Percentiles rank a stretch among this genome's conserved stretches.
Evolutionary conservation across 2,113 vertebrate genomes (phyloP).

Genomic region (Pyrgilauda ruficollis): DNA sequence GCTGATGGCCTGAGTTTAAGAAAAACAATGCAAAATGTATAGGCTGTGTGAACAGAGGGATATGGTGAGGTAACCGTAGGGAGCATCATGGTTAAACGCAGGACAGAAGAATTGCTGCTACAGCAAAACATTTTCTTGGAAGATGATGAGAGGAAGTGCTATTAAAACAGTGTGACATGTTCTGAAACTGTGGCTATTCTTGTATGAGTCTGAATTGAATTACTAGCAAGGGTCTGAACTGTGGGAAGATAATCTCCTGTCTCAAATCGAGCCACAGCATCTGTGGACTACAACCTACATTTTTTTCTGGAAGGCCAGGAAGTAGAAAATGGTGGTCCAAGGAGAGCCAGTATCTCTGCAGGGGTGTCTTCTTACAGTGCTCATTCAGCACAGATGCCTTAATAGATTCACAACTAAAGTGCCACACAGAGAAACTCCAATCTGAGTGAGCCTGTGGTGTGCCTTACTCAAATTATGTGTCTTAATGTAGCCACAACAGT

Average conservation of each 20-base stretch:
- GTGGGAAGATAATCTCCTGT: background rate
- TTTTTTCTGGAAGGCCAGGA: background rate
- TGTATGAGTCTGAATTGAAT: background rate
- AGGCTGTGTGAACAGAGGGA: background rate
- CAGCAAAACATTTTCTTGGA: constrained; percentile 35
- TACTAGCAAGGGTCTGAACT: background rate
- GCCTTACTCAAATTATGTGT: background rate
- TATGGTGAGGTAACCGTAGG: background rate
- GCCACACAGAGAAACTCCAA: background rate
- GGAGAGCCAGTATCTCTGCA: background rate
- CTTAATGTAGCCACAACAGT: background rate
- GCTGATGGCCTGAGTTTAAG: background rate
- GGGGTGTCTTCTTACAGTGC: background rate
- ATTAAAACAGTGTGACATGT: background rate
- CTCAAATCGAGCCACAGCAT: background rate
- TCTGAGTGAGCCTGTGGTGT: background rate
- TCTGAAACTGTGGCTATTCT: constrained; percentile 28
- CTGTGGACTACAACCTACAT: background rate
- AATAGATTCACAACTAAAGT: background rate
- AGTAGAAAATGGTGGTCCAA: background rate
- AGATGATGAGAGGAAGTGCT: constrained; percentile 30
- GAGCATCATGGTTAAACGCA: background rate
- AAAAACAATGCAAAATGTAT: rapidly evolving
- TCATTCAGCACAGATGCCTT: background rate
- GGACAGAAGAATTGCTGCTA: background rate